Evolutionary conservation across 92 coral and sea anemone genomes (phyloP).

Genomic region (Pocillopora grandis): DNA sequence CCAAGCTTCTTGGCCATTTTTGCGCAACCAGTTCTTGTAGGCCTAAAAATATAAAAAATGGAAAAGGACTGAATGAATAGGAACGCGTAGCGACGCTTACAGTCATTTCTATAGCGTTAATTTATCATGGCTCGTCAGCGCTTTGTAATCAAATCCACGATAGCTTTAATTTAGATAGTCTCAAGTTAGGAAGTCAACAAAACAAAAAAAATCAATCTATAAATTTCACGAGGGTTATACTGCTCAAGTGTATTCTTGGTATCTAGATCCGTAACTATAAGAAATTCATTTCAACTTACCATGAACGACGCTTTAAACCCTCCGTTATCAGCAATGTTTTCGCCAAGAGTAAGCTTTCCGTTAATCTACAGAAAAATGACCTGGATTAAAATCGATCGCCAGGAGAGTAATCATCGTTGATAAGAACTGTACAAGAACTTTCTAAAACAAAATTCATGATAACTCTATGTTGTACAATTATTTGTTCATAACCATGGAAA

Average conservation of each 20-base stretch:
- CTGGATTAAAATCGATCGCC: background rate
- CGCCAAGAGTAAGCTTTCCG: slow-evolving; percentile 96
- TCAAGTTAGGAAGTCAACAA: too few relatives aligned
- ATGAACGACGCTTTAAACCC: slow-evolving; percentile 90
- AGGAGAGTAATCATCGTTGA: too few relatives aligned
- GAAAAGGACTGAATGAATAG: background rate
- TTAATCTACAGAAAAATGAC: slow-evolving; percentile 62
- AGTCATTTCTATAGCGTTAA: too few relatives aligned
- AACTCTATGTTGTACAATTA: too few relatives aligned
- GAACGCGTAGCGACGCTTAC: background rate
- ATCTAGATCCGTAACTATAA: background rate
- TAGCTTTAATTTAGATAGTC: too few relatives aligned
- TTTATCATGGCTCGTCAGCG: too few relatives aligned
- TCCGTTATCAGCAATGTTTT: slow-evolving; percentile 98
- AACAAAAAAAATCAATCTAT: too few relatives aligned
- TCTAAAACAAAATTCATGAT: too few relatives aligned
- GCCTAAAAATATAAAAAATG: slow-evolving; percentile 47
- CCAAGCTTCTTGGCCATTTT: slow-evolving; percentile 67
- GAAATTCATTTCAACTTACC: slow-evolving; percentile 52
- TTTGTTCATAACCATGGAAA: too few relatives aligned
- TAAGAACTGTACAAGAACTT: too few relatives aligned
- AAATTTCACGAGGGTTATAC: too few relatives aligned
- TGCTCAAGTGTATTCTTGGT: background rate
- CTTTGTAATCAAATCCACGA: too few relatives aligned
- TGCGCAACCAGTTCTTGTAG: slow-evolving; percentile 82